These are phyloP conservation scores for Sebastolobus altivelis DNA, from an alignment of 2,797 vertebrate species.

Conservation along the genomic window DNA sequence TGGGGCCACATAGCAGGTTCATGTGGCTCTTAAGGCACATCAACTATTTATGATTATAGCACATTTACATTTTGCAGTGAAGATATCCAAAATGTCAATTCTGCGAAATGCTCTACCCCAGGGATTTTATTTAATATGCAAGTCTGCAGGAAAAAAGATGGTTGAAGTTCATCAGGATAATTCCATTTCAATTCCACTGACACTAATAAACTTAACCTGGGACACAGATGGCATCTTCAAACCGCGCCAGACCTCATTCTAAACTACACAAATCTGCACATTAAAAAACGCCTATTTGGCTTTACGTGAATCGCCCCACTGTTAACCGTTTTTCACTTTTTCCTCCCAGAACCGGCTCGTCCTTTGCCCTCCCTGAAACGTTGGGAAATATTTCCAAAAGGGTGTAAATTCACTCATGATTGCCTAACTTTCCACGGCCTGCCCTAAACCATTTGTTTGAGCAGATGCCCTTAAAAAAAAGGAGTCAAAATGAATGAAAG, in stretches of 20 bases:
- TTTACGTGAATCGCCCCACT: slow-evolving; percentile 62
- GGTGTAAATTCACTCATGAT: slow-evolving; percentile 40
- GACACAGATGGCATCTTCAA: slow-evolving; percentile 53
- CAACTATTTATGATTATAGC: background rate
- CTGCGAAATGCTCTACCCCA: background rate
- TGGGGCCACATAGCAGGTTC: background rate
- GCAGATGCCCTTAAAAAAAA: slow-evolving; percentile 30
- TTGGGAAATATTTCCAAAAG: slow-evolving; percentile 54
- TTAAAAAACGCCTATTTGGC: slow-evolving; percentile 61
- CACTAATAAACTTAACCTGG: slow-evolving; percentile 24
- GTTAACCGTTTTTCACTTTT: slow-evolving; percentile 47
- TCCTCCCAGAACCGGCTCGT: slow-evolving; percentile 35
- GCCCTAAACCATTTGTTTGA: slow-evolving; percentile 33
- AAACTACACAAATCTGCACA: slow-evolving; percentile 54
- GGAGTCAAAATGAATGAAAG: background rate
- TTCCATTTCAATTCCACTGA: slow-evolving; percentile 24
- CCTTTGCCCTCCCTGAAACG: slow-evolving; percentile 37
- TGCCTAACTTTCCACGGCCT: slow-evolving; percentile 50
- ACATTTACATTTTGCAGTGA: background rate
- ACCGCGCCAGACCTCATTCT: slow-evolving; percentile 22
- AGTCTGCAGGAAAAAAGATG: slow-evolving; percentile 10
- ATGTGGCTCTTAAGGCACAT: background rate
- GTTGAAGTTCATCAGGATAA: slow-evolving; percentile 28
- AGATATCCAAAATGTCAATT: background rate
- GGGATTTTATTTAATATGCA: background rate